Evolutionary conservation across 2,888 invertebrate species (phyloP).

Genomic region (Subacronicta megacephala): DNA sequence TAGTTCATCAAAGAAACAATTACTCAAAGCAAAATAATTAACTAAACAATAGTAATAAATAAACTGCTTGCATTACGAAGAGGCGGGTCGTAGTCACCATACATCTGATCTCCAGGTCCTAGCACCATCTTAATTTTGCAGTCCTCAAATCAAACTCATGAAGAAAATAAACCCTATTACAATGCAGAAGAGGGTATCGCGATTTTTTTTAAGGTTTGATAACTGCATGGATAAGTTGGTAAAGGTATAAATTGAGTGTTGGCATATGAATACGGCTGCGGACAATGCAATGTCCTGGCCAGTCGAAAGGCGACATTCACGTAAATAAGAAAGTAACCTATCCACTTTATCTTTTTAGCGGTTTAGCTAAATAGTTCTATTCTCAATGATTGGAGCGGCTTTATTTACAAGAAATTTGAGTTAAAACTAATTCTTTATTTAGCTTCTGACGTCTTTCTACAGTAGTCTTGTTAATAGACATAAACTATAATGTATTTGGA

Average conservation of each 20-base stretch:
- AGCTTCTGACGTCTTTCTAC: no score
- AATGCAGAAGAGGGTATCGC: background rate
- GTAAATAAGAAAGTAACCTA: conserved; percentile 78
- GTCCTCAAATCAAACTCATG: accelerated
- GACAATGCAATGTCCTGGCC: conserved; percentile 77
- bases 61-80: conserved; percentile 68
- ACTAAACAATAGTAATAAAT: conserved; percentile 77
- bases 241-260: conserved; percentile 79
- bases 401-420: no score
- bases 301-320: conserved; percentile 57
- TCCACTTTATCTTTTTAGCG: conserved; percentile 68
- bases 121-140: conserved; percentile 17
- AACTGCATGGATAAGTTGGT: conserved; percentile 49
- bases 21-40: conserved; percentile 83
- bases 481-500: no score
- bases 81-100: conserved; percentile 70
- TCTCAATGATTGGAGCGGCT: conserved; percentile 21
- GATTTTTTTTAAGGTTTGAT: background rate
- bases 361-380: conserved; percentile 65
- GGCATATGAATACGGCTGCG: conserved; percentile 82
- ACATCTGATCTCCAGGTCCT: conserved; percentile 67
- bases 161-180: conserved; percentile 8
- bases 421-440: no score
- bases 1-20: conserved; percentile 73
- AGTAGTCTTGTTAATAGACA: no score